phyloP scores from a whole-genome alignment of 2,888 invertebrate genomes.

The Lochmaea crataegi region DNA sequence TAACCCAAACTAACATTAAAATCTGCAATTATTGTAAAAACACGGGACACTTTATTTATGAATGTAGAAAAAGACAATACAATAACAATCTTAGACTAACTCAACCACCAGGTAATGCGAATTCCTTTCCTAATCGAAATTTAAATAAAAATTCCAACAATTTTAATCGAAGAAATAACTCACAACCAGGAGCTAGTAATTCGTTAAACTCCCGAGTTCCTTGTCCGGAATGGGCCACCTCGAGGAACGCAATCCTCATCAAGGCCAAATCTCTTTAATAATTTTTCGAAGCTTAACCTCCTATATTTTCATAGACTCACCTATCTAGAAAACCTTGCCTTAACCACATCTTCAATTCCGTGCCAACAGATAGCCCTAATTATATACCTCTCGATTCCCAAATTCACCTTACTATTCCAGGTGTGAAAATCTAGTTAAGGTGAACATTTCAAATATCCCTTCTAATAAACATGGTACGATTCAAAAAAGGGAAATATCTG shows the following conservation, averaged over 20 bases:
- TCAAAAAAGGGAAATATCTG: slow-evolving; percentile 38
- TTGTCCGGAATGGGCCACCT: not conserved
- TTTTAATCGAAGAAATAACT: not conserved
- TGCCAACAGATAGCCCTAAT: not conserved
- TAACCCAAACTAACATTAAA: slow-evolving; percentile 2
- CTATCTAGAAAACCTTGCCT: slow-evolving; percentile 20
- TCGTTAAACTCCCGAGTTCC: not conserved
- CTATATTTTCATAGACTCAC: not conserved
- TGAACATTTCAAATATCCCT: slow-evolving; percentile 38
- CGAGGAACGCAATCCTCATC: not conserved
- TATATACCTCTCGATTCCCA: not conserved
- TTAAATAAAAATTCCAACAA: not conserved
- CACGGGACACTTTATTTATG: slow-evolving; percentile 31
- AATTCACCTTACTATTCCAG: slow-evolving; percentile 37
- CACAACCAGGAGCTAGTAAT: not conserved
- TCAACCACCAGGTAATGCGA: not conserved
- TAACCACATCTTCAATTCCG: not conserved
- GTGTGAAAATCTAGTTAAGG: slow-evolving; percentile 45
- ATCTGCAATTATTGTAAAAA: slow-evolving; percentile 37
- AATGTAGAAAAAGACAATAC: slow-evolving; percentile 38
- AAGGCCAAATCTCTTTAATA: not conserved
- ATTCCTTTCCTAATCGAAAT: slow-evolving; percentile 22
- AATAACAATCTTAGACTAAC: slow-evolving; percentile 29
- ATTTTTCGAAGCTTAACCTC: not conserved
- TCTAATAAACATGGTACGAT: slow-evolving; percentile 43